phyloP scores from a whole-genome alignment of 2,888 invertebrate genomes.

The Holacanthella duospinosa region DNA sequence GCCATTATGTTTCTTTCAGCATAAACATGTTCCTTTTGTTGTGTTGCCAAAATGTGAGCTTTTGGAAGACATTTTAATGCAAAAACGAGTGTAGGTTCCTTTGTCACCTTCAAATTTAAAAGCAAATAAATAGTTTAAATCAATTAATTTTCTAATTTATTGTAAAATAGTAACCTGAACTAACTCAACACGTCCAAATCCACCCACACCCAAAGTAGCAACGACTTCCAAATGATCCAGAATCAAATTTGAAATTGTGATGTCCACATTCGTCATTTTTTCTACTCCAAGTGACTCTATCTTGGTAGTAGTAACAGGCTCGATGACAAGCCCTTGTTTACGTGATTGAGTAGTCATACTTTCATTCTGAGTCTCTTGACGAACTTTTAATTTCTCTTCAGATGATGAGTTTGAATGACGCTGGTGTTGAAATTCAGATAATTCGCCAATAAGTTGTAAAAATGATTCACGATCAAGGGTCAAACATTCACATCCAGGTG shows the following conservation, averaged over 20 bases:
- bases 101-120: constrained; percentile 20
- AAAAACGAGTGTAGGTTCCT: constrained; percentile 45
- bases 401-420: neutral
- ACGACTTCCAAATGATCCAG: constrained; percentile 68
- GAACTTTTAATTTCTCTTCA: neutral
- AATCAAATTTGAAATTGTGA: constrained; percentile 54
- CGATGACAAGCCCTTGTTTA: neutral
- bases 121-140: neutral
- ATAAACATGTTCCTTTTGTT: constrained; percentile 78
- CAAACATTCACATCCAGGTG: constrained; percentile 45
- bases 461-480: constrained; percentile 86
- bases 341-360: neutral
- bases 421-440: constrained; percentile 55
- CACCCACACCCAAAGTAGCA: constrained; percentile 82
- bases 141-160: neutral
- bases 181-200: constrained; percentile 79
- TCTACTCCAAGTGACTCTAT: neutral
- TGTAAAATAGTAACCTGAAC: constrained; percentile 42
- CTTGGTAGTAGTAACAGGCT: neutral
- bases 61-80: constrained; percentile 84
- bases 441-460: constrained; percentile 68
- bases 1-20: constrained; percentile 75
- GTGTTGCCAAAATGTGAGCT: constrained; percentile 73
- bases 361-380: neutral
- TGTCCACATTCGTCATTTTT: constrained; percentile 47